Base-by-base conservation (phyloP, 2,113 vertebrate genomes). In the Xiphias gladius region DNA sequence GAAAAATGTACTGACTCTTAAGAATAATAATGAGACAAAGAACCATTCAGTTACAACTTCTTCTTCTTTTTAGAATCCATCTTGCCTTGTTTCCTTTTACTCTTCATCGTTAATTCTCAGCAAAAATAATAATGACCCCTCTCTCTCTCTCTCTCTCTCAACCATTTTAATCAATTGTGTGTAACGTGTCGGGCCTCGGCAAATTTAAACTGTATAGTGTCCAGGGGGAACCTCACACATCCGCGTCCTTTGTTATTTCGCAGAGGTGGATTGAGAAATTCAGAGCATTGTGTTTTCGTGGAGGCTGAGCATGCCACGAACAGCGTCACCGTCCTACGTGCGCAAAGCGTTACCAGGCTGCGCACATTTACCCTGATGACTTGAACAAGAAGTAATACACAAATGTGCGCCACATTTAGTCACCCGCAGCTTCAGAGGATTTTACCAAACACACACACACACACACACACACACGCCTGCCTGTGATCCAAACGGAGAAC, bases 401-500 rank as follows among this genome's bases (percentile, higher is more conserved):
- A 83, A 58, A 70, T 41, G 70, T 55, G 14, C 43, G 10, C 50
- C 32, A 28, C 63, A 52, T 76, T 63, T 12, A 55, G 17, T 3
- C 68, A 26, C 59, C 67, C 28, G 1, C 26, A 57, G 70, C 59
- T 39, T 70, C 28, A 28, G 2, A 69, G 17, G 16, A 46, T 73
- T 57, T 35, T 37, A 20, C 41, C 58, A 59, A 24, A 67, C 74
- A 63, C 46, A 52, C 19, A 71, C 59, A 62, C 61, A n/a, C 35
- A 63, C 28, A 39, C 28, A 5, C n/a, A 28, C n/a, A 35, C 68
- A 37, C 80, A 62, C 57, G 30, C 79, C 28, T 70, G 35, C 62
- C 30, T 68, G 46, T 61, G 73, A 72, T 73, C 79, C 88, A 86
- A 86, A 83, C 50, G 68, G 59, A 89, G 78, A 65, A 76, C 58